Conservation (phyloP, 2,888 invertebrate species). For the Nudaria mundana region DNA sequence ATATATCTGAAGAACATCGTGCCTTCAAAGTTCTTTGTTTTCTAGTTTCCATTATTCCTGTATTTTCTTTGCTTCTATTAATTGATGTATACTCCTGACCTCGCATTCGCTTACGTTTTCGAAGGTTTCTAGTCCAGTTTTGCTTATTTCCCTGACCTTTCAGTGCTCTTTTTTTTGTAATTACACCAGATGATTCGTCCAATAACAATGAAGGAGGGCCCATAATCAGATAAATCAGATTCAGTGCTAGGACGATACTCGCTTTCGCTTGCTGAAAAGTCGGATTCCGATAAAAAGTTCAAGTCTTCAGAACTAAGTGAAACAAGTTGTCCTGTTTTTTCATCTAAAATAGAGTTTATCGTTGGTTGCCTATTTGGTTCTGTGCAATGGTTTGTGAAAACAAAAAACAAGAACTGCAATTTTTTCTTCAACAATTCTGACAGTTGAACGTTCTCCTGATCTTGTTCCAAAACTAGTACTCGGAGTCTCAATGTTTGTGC, state of each 20-base stretch:
- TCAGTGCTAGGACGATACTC: background rate
- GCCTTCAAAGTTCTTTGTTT: background rate
- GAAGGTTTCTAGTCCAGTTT: background rate
- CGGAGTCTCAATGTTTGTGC: background rate
- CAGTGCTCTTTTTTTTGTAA: background rate
- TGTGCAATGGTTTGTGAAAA: background rate
- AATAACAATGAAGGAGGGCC: background rate
- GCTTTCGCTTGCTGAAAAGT: constrained; percentile 1
- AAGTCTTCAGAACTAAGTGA: background rate
- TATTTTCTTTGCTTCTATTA: background rate
- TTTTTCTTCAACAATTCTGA: background rate
- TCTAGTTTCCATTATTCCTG: background rate
- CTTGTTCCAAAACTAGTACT: background rate
- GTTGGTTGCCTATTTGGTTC: background rate
- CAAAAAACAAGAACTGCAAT: background rate
- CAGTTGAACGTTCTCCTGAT: background rate
- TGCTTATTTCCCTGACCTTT: constrained; percentile 1
- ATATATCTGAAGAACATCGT: background rate
- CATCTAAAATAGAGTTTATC: constrained; percentile 1
- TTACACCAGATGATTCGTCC: background rate
- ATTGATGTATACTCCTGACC: background rate
- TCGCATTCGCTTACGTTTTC: background rate
- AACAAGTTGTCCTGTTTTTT: constrained; percentile 1
- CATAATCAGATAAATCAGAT: background rate
- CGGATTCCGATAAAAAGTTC: background rate